Evolutionary conservation across 1,140 invertebrate genomes (phyloP).

Genomic region (Lutraria rhynchaena): DNA sequence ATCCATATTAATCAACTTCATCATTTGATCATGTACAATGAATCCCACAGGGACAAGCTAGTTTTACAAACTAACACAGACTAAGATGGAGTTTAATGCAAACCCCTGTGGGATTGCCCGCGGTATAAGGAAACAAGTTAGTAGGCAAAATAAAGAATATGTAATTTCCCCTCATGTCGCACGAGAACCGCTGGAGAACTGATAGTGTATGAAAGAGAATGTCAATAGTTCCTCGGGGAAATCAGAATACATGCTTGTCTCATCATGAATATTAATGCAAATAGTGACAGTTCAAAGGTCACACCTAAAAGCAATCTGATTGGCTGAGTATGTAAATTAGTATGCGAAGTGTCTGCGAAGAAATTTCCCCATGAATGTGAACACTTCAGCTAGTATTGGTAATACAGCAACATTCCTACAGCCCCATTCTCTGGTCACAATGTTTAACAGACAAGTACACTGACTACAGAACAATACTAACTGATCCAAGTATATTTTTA

Average conservation of each 20-base stretch:
- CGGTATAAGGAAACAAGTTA: constrained; percentile 29
- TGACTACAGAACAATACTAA: no score
- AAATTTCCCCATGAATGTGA: no score
- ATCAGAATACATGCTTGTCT: constrained; percentile 49
- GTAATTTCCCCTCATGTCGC: constrained; percentile 37
- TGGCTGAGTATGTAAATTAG: not conserved
- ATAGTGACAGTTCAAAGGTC: constrained; percentile 49
- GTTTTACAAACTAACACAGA: constrained; percentile 8
- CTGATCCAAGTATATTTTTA: no score
- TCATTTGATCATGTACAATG: not conserved
- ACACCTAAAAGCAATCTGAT: not conserved
- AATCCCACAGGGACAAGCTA: not conserved
- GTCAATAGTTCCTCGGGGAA: constrained; percentile 49
- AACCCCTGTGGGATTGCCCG: constrained; percentile 11
- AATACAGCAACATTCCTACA: no score
- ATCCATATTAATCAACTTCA: not conserved
- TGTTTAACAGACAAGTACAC: no score
- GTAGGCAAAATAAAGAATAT: constrained; percentile 47
- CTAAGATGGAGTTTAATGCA: not conserved
- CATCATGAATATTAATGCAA: constrained; percentile 51
- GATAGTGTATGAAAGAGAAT: constrained; percentile 41
- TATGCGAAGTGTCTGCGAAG: no score
- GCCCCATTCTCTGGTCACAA: no score
- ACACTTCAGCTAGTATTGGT: no score
- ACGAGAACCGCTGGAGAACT: not conserved